Evolutionary conservation across 2,113 vertebrate species (phyloP).

Genomic region (Pheucticus melanocephalus): DNA sequence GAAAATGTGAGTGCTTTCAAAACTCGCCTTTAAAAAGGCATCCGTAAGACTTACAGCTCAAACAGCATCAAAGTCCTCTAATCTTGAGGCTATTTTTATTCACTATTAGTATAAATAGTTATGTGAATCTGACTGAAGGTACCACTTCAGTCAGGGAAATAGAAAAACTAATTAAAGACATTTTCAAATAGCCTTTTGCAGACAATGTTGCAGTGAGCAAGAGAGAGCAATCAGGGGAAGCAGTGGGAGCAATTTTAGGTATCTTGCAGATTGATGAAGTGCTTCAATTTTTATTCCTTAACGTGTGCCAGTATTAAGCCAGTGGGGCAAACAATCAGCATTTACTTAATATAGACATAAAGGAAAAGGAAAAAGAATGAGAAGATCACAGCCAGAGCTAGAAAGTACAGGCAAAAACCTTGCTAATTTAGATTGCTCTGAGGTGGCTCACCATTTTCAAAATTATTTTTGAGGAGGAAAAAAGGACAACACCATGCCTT

Average conservation of each 20-base stretch:
- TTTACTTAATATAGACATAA: background rate
- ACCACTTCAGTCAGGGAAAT: background rate
- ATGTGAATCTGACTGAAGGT: background rate
- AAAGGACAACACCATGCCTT: background rate
- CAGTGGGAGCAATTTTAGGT: background rate
- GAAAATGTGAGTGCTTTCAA: background rate
- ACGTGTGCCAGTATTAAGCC: background rate
- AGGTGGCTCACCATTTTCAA: background rate
- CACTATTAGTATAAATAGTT: background rate
- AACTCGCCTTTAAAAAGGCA: background rate
- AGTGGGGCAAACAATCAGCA: background rate
- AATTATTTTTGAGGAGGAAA: conserved; percentile 41
- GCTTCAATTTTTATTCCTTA: background rate
- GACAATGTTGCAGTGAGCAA: background rate
- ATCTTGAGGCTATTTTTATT: background rate
- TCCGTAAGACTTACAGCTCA: background rate
- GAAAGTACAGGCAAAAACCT: background rate
- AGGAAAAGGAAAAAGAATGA: background rate
- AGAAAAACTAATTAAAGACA: background rate
- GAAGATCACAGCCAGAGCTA: background rate
- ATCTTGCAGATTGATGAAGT: background rate
- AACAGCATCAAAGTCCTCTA: background rate
- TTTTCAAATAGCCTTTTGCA: background rate
- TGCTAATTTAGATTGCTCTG: conserved; percentile 24
- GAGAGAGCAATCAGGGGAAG: background rate